Evolutionary conservation across 1,140 invertebrate species (phyloP), one percentile per base, ranked within the genome.

Genomic region (Medauroidea extradentata): DNA sequence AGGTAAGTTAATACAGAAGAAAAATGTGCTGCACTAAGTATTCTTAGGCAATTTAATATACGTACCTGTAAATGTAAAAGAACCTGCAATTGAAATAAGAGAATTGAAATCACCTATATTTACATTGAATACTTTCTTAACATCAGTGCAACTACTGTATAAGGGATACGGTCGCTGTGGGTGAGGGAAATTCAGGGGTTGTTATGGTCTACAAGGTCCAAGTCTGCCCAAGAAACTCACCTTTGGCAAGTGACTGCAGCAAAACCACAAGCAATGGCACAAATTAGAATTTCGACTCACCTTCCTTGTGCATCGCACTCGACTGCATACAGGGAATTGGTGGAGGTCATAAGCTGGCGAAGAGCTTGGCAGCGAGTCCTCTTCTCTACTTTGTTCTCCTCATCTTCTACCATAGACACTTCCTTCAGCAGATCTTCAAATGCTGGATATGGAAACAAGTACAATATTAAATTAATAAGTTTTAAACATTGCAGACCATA

Each of bases 251-350:
- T n/a, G n/a, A n/a, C n/a, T n/a, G n/a, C n/a, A n/a, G n/a, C n/a
- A n/a, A n/a, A n/a, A n/a, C n/a, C n/a, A n/a, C n/a, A n/a, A n/a
- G n/a, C n/a, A n/a, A n/a, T n/a, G n/a, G n/a, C n/a, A n/a, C n/a
- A n/a, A n/a, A n/a, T n/a, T n/a, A n/a, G n/a, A n/a, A n/a, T n/a
- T n/a, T n/a, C 21, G 8, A 60, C 53, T 18, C 27, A 63, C 59
- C 82, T 80, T 1, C 89, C 89, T 38, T 80, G 70, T 38, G 74
- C 75, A 64, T 89, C 86, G 64, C 87, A 89, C 53, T 77, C 78
- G 0, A 82, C 78, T 1, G 80, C 72, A 13, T 82, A 82, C 2
- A 78, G 75, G 21, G 79, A 79, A 3, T 76, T 76, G n/a, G 76
- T 73, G 8, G 73, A 73, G 7, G 55, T 34, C 52, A 57, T 59